Evolutionary conservation across 2,888 invertebrate species (phyloP).

Genomic region (Phyllotreta cruciferae): DNA sequence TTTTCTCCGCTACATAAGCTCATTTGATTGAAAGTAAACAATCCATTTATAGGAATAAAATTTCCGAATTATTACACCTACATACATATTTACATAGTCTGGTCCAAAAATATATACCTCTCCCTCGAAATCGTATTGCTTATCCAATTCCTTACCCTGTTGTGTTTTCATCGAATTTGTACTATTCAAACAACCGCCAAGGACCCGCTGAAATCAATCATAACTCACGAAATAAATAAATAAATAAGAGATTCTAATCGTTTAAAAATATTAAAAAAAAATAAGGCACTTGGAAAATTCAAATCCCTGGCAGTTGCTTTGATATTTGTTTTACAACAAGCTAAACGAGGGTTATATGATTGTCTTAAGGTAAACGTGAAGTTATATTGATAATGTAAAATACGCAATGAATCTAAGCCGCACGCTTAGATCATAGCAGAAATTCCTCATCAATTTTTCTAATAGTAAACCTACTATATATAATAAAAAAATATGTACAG

Average conservation of each 20-base stretch:
- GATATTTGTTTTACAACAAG: constrained; percentile 1
- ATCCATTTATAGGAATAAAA: constrained; percentile 2
- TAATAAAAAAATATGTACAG: constrained; percentile 3
- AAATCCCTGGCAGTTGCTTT: constrained; percentile 8
- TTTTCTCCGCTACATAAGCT: no score
- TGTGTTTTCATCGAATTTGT: constrained; percentile 14
- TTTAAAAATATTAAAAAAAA: constrained; percentile 1
- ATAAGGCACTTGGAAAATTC: constrained; percentile 7
- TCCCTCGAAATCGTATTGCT: constrained; percentile 24
- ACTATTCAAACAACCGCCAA: constrained; percentile 19
- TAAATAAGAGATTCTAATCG: not conserved
- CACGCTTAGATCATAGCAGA: no score
- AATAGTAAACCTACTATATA: no score
- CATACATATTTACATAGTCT: constrained; percentile 13
- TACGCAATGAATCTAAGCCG: no score
- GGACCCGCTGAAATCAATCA: not conserved
- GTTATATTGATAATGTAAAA: no score
- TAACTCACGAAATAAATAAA: not conserved
- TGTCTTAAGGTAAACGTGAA: constrained; percentile 1
- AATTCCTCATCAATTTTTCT: no score
- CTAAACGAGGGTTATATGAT: constrained; percentile 12
- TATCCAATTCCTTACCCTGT: constrained; percentile 22
- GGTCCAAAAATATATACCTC: constrained; percentile 28
- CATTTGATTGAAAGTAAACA: no score
- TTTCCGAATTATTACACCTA: not conserved